phyloP scores from a whole-genome alignment of 2,113 vertebrate genomes.

The Grantiella picta region DNA sequence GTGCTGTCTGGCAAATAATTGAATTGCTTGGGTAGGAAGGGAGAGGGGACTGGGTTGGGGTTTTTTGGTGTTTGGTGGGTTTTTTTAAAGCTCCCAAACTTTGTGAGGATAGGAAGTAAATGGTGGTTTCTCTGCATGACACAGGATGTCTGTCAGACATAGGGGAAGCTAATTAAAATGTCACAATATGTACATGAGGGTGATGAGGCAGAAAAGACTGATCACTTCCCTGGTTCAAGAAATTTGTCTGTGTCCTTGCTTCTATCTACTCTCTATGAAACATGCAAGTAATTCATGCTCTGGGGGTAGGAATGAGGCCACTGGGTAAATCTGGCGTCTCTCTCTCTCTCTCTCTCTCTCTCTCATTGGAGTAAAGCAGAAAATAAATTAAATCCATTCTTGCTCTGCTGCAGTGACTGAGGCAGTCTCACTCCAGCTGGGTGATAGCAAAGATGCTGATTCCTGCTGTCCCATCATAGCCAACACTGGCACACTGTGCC shows the following conservation, averaged over 20 bases:
- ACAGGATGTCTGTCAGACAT: not conserved
- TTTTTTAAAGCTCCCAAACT: not conserved
- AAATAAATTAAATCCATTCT: slow-evolving; percentile 14
- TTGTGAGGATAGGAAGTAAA: not conserved
- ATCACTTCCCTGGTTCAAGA: not conserved
- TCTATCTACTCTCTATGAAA: not conserved
- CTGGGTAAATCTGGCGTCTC: not conserved
- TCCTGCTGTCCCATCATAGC: not conserved
- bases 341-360: not conserved
- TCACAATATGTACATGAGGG: not conserved
- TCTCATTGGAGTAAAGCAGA: not conserved
- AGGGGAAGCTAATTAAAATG: slow-evolving; percentile 40
- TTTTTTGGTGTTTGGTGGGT: not conserved
- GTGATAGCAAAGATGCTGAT: not conserved
- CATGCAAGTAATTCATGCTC: not conserved
- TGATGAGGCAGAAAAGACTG: slow-evolving; percentile 4
- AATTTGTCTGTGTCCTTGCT: not conserved
- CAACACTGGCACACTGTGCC: rapidly evolving
- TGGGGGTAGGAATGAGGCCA: not conserved
- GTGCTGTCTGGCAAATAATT: slow-evolving; percentile 71
- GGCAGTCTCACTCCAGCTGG: not conserved
- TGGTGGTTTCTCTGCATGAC: not conserved
- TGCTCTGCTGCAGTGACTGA: not conserved
- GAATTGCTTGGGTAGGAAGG: slow-evolving; percentile 43
- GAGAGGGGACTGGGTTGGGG: not conserved